Percentiles rank a stretch among this genome's conserved stretches.
phyloP scores from a whole-genome alignment of 2,888 invertebrate species.

The Eumacrocentrus americanus region DNA sequence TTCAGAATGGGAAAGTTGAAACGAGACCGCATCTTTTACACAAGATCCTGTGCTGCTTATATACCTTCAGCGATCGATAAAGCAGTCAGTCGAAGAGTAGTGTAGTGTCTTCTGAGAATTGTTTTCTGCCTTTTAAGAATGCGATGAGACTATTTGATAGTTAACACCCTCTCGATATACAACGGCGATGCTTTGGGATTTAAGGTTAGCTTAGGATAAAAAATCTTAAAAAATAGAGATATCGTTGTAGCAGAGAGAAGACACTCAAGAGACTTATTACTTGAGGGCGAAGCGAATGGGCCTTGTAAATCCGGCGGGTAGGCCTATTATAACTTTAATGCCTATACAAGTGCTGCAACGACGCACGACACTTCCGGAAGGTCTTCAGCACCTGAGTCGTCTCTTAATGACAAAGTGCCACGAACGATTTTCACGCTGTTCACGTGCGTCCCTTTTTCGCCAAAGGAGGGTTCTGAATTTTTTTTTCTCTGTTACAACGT shows the following conservation, averaged over 20 bases:
- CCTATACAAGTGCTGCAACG: conserved; percentile 1
- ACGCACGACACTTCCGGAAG: conserved; percentile 47
- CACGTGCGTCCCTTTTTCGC: conserved; percentile 20
- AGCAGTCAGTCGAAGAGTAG: background rate
- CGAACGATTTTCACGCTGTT: conserved; percentile 37
- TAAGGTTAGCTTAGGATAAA: too few species aligned
- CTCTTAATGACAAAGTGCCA: conserved; percentile 34
- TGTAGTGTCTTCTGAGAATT: background rate
- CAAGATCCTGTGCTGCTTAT: too few species aligned
- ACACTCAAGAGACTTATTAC: conserved; percentile 1
- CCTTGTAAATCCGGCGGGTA: conserved; percentile 32
- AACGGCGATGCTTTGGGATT: background rate
- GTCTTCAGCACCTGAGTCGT: background rate
- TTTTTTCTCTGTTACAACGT: background rate
- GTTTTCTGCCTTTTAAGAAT: background rate
- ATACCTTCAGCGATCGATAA: background rate
- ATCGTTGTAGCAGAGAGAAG: conserved; percentile 6
- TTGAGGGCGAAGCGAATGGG: conserved; percentile 14
- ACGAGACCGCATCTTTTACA: background rate
- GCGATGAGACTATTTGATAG: background rate
- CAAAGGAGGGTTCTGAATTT: background rate
- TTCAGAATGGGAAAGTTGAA: conserved; percentile 6
- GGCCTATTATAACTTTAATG: conserved; percentile 53
- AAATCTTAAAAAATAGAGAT: background rate
- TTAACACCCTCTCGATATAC: background rate